These are phyloP conservation scores for Hirundichthys speculiger DNA, from an alignment of 2,113 vertebrate genomes.

Conservation along the genomic window DNA sequence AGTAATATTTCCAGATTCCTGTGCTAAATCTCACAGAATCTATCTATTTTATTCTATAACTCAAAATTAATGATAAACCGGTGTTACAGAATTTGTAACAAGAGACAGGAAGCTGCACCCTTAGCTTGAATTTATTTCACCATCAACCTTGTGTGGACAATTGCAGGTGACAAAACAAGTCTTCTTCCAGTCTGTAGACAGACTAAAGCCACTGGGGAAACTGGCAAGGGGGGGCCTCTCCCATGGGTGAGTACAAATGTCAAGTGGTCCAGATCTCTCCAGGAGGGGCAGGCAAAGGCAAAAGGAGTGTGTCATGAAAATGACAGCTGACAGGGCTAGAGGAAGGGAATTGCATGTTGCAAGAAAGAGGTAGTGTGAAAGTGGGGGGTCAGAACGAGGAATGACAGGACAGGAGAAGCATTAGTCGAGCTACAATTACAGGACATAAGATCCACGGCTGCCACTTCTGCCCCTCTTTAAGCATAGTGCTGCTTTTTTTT, in stretches of 20 bases:
- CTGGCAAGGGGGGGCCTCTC: conserved; percentile 9
- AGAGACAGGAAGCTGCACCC: background rate
- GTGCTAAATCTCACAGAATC: no score
- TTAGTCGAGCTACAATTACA: conserved; percentile 43
- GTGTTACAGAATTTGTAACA: background rate
- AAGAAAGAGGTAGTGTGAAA: conserved; percentile 14
- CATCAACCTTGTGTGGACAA: background rate
- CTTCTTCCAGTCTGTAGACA: conserved; percentile 5
- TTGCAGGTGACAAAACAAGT: conserved; percentile 28
- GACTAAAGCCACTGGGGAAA: background rate
- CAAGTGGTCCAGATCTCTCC: conserved; percentile 27
- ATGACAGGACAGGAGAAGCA: conserved; percentile 18
- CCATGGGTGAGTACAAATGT: conserved; percentile 6
- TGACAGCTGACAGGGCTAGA: conserved; percentile 34
- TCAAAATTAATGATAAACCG: no score
- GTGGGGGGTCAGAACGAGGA: conserved; percentile 17
- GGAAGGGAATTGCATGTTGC: conserved; percentile 1
- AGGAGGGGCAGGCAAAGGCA: background rate
- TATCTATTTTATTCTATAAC: no score
- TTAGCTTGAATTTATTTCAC: background rate
- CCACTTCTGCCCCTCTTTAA: conserved; percentile 36
- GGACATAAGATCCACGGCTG: conserved; percentile 35
- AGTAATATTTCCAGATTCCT: no score
- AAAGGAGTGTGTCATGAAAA: conserved; percentile 25
- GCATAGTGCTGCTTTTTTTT: background rate